Evolutionary conservation across 2,888 invertebrate genomes (phyloP), one percentile per base, ranked within the genome.

Genomic region (Orthosia gracilis): DNA sequence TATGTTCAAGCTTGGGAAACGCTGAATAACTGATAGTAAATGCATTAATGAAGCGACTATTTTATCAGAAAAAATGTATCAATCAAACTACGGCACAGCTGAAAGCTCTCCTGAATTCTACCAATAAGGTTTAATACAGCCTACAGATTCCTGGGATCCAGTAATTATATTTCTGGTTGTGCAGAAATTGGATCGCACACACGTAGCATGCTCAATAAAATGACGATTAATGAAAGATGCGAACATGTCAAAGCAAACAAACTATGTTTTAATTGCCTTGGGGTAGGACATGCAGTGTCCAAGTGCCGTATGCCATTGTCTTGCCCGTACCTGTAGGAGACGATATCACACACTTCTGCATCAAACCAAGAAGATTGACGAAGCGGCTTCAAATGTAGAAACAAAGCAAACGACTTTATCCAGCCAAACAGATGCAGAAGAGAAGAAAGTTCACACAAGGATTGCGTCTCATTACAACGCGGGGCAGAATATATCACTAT

Each of bases 1-100:
- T 82, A 83, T 68, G 18, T 31, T 21, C 68, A 69, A 70, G 80
- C 74, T 21, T 83, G 82, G 83, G 58, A 65, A 9, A 31, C 66
- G 4, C 18, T 83, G 12, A 80, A 75, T 23, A 11, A 50, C 18
- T 55, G 72, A 21, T 69, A 54, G 50, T 64, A 1, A 73, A 59
- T 23, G n/a, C 52, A n/a, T 21, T 76, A 1, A 54, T 73, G 21
- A 69, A 67, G 7, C 26, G 47, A n/a, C 47, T 72, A 49, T 71
- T 68, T 23, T 21, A 57, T 13, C 49, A 59, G 31, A 68, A 59
- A 26, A 76, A 63, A 52, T 47, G 47, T 13, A 54, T 47, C 23
- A 62, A 3, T 62, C 62, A 62, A 47, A 47, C 47, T 12, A 47
- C 62, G 3, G 47, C 47, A 47, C 62, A 62, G 47, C 62, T 47